Evolutionary conservation across 2,113 vertebrate species (phyloP).

Genomic region (Plecturocebus donacophilus): DNA sequence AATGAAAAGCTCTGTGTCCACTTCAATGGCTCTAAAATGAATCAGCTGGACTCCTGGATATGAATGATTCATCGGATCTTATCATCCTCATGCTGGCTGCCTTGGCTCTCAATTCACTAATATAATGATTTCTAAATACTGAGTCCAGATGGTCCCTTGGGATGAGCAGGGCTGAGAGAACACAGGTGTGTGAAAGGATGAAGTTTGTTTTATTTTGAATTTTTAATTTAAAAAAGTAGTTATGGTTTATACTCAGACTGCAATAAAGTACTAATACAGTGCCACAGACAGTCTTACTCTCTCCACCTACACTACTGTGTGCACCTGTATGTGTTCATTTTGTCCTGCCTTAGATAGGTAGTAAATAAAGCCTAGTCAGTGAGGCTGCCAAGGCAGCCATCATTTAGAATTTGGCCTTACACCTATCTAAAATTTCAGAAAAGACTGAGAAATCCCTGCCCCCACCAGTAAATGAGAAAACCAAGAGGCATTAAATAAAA

Average conservation of each 20-base stretch:
- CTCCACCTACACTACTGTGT: not conserved
- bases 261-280: not conserved
- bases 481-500: conserved; percentile 17
- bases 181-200: not conserved
- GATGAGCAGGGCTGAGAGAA: conserved; percentile 34
- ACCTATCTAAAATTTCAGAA: conserved; percentile 16
- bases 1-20: not conserved
- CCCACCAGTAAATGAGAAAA: conserved; percentile 29
- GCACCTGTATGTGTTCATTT: not conserved
- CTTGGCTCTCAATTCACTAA: conserved; percentile 4
- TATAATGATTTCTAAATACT: conserved; percentile 39
- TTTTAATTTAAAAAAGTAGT: conserved; percentile 14
- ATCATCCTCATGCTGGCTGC: not conserved
- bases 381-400: not conserved
- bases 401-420: conserved; percentile 19
- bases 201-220: not conserved
- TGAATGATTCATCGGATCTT: conserved; percentile 13
- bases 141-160: conserved; percentile 38
- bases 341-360: not conserved
- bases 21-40: not conserved
- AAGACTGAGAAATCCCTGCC: not conserved
- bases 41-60: not conserved
- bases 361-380: not conserved
- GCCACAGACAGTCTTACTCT: not conserved
- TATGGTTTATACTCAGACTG: not conserved